phyloP scores from a whole-genome alignment of 1,140 invertebrate genomes.

The Melitaea cinxia region DNA sequence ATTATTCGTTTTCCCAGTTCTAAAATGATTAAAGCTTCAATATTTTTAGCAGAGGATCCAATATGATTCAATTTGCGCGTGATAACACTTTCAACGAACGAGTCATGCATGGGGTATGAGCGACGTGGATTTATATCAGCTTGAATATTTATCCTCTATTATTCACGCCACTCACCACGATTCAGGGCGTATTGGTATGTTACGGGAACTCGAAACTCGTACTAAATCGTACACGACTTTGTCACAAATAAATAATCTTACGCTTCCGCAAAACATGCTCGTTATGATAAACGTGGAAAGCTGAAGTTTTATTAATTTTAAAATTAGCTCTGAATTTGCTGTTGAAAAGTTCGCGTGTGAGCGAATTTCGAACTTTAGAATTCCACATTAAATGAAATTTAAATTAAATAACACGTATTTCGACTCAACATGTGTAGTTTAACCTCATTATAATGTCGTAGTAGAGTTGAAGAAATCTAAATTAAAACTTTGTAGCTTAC shows the following conservation, averaged over 20 bases:
- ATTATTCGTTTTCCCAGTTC: not conserved
- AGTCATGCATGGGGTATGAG: constrained; percentile 18
- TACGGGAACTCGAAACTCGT: constrained; percentile 4
- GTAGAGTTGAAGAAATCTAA: too few relatives aligned
- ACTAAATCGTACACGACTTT: not conserved
- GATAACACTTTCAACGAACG: constrained; percentile 18
- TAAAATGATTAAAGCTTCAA: constrained; percentile 14
- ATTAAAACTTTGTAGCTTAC: too few relatives aligned
- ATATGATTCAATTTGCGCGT: constrained; percentile 22
- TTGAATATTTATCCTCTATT: constrained; percentile 23
- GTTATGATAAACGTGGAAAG: not conserved
- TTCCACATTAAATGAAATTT: not conserved
- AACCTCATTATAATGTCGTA: too few relatives aligned
- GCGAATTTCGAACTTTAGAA: not conserved
- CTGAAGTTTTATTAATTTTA: not conserved
- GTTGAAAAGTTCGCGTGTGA: not conserved
- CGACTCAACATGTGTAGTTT: too few relatives aligned
- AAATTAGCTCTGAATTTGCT: not conserved
- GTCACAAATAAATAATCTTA: constrained; percentile 1
- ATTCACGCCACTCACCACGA: constrained; percentile 12
- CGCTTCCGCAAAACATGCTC: not conserved
- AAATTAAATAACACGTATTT: too few relatives aligned
- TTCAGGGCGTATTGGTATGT: not conserved
- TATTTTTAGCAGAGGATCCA: constrained; percentile 8
- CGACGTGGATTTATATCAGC: constrained; percentile 20